Evolutionary conservation across 2,888 invertebrate genomes (phyloP).

Genomic region (Lycophotia porphyrea): DNA sequence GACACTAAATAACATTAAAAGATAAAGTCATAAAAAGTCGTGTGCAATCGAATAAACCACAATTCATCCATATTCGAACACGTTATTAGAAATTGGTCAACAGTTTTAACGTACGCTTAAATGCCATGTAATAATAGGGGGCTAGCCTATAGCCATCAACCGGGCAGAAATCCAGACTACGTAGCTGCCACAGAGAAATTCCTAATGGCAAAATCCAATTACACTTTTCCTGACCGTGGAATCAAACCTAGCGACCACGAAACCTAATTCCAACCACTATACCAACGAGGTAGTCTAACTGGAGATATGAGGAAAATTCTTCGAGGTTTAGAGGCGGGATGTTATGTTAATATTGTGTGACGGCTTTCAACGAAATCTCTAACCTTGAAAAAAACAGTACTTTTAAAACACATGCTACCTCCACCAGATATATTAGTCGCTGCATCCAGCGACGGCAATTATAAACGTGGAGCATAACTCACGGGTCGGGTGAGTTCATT

Average conservation of each 20-base stretch:
- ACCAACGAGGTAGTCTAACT: neutral
- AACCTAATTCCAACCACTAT: neutral
- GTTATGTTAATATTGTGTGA: neutral
- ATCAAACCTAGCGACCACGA: neutral
- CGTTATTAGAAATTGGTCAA: neutral
- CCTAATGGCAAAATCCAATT: neutral
- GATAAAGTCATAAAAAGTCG: neutral
- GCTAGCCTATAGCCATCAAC: neutral
- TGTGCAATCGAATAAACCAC: neutral
- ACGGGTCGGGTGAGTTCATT: constrained; percentile 64
- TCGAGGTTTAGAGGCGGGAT: neutral
- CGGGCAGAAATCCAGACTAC: neutral
- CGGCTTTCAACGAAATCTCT: neutral
- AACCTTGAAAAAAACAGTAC: neutral
- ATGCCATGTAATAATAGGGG: neutral
- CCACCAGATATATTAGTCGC: constrained; percentile 20
- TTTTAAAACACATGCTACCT: constrained; percentile 19
- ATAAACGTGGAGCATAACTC: constrained; percentile 68
- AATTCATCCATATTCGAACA: neutral
- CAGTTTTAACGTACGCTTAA: neutral
- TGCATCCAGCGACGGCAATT: constrained; percentile 66
- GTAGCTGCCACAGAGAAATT: neutral
- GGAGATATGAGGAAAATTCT: neutral
- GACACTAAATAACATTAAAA: neutral
- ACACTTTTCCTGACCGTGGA: neutral